phyloP scores from a whole-genome alignment of 2,888 invertebrate species.

The Metellina segmentata region DNA sequence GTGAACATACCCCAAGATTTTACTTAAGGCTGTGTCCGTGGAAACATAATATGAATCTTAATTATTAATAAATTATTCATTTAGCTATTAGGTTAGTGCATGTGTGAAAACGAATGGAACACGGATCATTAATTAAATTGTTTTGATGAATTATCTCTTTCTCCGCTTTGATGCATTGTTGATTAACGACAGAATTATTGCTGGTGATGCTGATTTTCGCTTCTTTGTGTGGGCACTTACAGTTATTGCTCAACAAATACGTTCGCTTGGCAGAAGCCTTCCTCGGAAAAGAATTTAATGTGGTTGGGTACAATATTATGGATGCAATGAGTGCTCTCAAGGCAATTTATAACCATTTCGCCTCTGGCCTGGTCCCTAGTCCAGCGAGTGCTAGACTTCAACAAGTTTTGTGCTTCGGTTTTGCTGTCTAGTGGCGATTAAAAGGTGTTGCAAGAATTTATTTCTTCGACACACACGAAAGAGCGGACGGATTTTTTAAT shows the following conservation, averaged over 20 bases:
- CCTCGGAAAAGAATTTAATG: neutral
- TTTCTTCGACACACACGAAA: too few relatives aligned
- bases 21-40: neutral
- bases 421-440: too few relatives aligned
- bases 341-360: neutral
- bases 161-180: slow-evolving; percentile 30
- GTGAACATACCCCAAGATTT: neutral
- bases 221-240: slow-evolving; percentile 2
- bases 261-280: neutral
- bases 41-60: slow-evolving; percentile 17
- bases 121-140: slow-evolving; percentile 16
- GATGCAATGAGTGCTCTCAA: neutral
- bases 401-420: neutral
- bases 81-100: slow-evolving; percentile 6
- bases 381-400: neutral
- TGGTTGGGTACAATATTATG: neutral
- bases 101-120: slow-evolving; percentile 5
- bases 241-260: neutral
- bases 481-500: too few relatives aligned
- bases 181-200: slow-evolving; percentile 38
- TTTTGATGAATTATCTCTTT: slow-evolving; percentile 23
- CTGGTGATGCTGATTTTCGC: neutral
- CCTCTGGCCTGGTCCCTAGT: neutral
- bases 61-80: slow-evolving; percentile 28
- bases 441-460: too few relatives aligned